Base-by-base conservation (phyloP, 2,888 invertebrate species). In the Itoplectis maculator region DNA sequence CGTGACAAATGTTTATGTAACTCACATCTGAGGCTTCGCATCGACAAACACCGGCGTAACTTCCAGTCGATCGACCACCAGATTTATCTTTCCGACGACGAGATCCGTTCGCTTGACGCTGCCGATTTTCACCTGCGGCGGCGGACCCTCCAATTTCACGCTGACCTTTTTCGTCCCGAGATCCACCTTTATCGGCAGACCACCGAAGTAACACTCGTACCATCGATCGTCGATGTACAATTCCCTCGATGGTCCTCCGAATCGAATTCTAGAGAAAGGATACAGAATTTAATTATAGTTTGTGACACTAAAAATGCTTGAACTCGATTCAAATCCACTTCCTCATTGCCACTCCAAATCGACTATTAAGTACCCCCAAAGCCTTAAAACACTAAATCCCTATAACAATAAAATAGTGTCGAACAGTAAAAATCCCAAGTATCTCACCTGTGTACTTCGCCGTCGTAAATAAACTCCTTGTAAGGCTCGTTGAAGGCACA, bases 101-200 rank as follows among this genome's bases (percentile, higher is more conserved):
- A 98, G 93, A 92, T 98, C 98, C 13, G 95, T 96, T 37, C 97
- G 94, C 87, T 96, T 95, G 0, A 93, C 93, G 45, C 95, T 95
- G 0, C 98, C 97, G 81, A 99, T 98, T 91, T 97, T 97, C 0
- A 99, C 99, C 93, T 97, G 97, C 0, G 99, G 99, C 3, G 98
- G 95, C 0, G 98, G 97, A 0, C 99, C 99, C 88, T 97, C 97
- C 8, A 99, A 93, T 88, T 97, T 96, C 0, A 99, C 94, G 59
- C 95, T 94, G 82, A 97, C 95, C n/a, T 96, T 94, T 82, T 96
- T 95, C 0, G 96, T 96, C 79, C 96, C 96, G 47, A 99, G 94
- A 56, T 96, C 95, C 9, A 98, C 96, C 0, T 95, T 95, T 65
- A 98, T 95, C 0, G 97, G 96, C 61, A 97, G 96, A 0, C 98